Conservation (phyloP, 1,140 invertebrate species). For the Panagrolaimus sp. region DNA sequence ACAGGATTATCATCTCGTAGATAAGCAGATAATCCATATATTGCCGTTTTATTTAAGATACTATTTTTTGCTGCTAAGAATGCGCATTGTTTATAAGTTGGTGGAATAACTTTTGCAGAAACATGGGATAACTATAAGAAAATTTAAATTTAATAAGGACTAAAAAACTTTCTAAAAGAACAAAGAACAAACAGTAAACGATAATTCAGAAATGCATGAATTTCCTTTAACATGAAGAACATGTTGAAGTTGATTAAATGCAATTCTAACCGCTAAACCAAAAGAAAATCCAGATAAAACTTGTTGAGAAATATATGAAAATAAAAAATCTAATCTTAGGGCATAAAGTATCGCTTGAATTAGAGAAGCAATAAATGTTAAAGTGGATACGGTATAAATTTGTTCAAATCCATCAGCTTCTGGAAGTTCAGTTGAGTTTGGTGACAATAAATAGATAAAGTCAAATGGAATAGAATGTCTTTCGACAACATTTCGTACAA, state of each 20-base stretch:
- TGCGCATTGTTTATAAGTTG: constrained; percentile 9
- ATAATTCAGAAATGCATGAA: constrained; percentile 27
- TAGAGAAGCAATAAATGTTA: constrained; percentile 32
- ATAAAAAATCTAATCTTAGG: constrained; percentile 41
- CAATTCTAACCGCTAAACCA: constrained; percentile 35
- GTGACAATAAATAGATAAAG: constrained; percentile 18
- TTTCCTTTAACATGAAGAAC: constrained; percentile 27
- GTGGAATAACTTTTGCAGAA: neutral
- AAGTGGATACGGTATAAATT: constrained; percentile 14
- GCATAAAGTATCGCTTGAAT: constrained; percentile 37
- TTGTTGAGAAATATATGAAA: constrained; percentile 31
- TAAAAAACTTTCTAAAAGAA: neutral
- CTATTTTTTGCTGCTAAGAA: neutral
- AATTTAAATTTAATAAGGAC: neutral
- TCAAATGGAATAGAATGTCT: constrained; percentile 19
- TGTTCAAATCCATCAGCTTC: neutral
- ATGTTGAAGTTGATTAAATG: constrained; percentile 39
- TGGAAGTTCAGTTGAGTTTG: constrained; percentile 2
- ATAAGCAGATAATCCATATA: constrained; percentile 1
- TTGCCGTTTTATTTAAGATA: neutral
- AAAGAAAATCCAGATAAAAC: constrained; percentile 38
- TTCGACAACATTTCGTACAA: constrained; percentile 37
- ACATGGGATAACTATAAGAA: neutral
- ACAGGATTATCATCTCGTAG: neutral
- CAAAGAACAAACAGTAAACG: constrained; percentile 22